Evolutionary conservation across 2,113 vertebrate genomes (phyloP).

Genomic region (Litocranius walleri): DNA sequence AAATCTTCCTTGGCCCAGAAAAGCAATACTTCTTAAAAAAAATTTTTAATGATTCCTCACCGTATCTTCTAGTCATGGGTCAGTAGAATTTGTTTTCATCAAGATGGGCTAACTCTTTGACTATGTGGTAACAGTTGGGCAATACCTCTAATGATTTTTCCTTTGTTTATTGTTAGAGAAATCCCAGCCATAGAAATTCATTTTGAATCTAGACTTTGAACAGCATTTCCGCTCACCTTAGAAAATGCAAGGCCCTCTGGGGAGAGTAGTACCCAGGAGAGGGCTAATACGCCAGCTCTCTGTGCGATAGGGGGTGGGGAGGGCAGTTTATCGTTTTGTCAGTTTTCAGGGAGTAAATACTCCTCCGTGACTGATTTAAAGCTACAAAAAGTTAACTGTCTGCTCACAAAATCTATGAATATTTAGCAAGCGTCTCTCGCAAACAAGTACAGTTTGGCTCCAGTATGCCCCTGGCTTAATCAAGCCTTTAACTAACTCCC

Average conservation of each 20-base stretch:
- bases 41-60: background rate
- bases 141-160: background rate
- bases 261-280: accelerated
- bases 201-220: background rate
- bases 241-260: background rate
- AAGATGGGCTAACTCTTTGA: background rate
- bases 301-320: accelerated
- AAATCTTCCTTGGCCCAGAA: slow-evolving; percentile 11
- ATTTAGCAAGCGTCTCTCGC: background rate
- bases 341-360: background rate
- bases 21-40: background rate
- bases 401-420: background rate
- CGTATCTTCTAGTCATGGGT: background rate
- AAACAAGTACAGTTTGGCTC: background rate
- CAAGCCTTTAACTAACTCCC: background rate
- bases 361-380: background rate
- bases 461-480: background rate
- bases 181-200: background rate
- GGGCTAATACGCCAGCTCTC: background rate
- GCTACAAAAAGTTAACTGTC: background rate
- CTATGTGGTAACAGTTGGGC: background rate
- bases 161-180: background rate
- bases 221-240: background rate
- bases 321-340: background rate
- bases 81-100: background rate